Base-by-base conservation (phyloP, 2,888 invertebrate genomes). In the Metallyticus violacea region DNA sequence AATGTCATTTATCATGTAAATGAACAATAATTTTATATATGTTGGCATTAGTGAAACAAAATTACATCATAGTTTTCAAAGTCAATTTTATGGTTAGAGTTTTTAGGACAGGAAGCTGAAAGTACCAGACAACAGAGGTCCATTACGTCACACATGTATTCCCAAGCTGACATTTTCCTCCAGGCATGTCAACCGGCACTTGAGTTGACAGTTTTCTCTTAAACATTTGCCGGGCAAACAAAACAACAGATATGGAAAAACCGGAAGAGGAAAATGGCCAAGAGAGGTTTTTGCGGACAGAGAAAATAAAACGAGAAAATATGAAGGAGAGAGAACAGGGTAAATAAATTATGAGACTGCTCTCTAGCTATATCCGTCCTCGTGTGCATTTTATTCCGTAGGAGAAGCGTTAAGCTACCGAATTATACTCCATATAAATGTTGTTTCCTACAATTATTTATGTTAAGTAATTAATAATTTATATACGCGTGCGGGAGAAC, bases 401-500 rank as follows among this genome's bases (percentile, higher is more conserved):
- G 40, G 40, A 62, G 40, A 62, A 29, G 77, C 27, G 77, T 83
- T 83, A 83, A 83, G 77, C 83, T 77, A 28, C 28, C 77, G 83
- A 83, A 83, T 83, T 83, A 83, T 77, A 26, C 29, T 25, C 83
- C 77, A 83, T 77, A 83, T 77, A 83, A 83, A 83, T 83, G 83
- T n/a, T 22, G 26, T 9, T 83, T 62, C 40, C 77, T 29, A 77
- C 82, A 83, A 83, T 83, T 83, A 83, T 83, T 83, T 83, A 83
- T 83, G 77, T 29, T 77, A 77, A 28, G 83, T 83, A 83, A 83
- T 83, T 83, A 83, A 83, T 83, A 83, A 83, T 83, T 28, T 83
- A 83, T 83, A 77, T 62, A 62, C 83, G 25, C 76, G 76, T 26
- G 26, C 40, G 83, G 26, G 28, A 83, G 28, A 77, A 28, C n/a